Conservation (phyloP, 1,140 invertebrate species). For the Ctenoplectra terminalis region DNA sequence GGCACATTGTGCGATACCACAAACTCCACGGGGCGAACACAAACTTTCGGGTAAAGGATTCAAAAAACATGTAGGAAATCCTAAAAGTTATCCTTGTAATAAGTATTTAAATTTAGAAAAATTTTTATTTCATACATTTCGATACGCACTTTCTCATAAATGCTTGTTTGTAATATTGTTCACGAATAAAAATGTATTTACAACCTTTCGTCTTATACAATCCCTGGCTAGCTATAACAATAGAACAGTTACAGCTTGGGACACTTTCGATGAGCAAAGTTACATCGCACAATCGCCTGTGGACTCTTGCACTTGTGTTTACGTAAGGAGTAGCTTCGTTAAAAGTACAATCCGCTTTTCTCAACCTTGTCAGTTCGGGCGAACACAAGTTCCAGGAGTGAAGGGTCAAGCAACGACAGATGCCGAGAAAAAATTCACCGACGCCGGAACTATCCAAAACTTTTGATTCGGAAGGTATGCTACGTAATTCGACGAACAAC, state of each 20-base stretch:
- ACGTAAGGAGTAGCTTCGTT: slow-evolving; percentile 50
- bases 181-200: neutral
- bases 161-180: neutral
- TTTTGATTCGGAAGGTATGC: slow-evolving; percentile 33
- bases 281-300: slow-evolving; percentile 59
- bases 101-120: neutral
- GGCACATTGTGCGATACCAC: slow-evolving; percentile 46
- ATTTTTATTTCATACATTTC: neutral
- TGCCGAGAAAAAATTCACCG: slow-evolving; percentile 55
- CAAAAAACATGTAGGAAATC: slow-evolving; percentile 60
- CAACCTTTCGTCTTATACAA: slow-evolving; percentile 54
- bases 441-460: slow-evolving; percentile 30
- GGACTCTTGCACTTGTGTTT: slow-evolving; percentile 52
- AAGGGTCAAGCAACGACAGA: slow-evolving; percentile 46
- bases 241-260: slow-evolving; percentile 48
- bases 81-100: slow-evolving; percentile 22
- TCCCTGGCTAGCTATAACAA: slow-evolving; percentile 37
- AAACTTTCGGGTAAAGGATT: slow-evolving; percentile 54
- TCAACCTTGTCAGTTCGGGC: slow-evolving; percentile 8
- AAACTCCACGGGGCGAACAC: slow-evolving; percentile 55
- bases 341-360: slow-evolving; percentile 42
- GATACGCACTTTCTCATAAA: neutral
- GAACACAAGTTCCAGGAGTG: slow-evolving; percentile 52
- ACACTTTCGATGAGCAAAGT: slow-evolving; percentile 22
- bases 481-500: slow-evolving; percentile 62